A percentile compares a stretch with the other conserved stretches of the same genome.
These are phyloP conservation scores for Phaenicophaeus curvirostris DNA, from an alignment of 2,797 vertebrate genomes.

Conservation along the genomic window DNA sequence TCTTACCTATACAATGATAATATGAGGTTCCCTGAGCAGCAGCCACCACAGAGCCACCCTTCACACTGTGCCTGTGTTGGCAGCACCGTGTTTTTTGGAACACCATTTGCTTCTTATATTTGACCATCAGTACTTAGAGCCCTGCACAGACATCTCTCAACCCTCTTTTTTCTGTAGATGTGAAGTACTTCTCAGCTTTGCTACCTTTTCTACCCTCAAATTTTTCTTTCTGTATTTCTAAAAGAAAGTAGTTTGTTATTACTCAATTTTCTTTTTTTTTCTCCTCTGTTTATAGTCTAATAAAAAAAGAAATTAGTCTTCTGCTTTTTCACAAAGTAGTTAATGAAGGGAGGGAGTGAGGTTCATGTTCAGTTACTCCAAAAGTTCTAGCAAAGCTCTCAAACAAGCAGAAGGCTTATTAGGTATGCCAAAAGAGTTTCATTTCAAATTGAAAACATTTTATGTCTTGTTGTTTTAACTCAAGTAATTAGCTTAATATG, in stretches of 20 bases:
- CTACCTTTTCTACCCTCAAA: too few species aligned
- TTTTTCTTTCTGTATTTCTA: neutral
- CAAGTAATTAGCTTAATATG: neutral
- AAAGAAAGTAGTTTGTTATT: neutral
- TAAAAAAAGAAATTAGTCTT: neutral
- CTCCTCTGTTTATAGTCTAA: neutral
- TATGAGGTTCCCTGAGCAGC: neutral
- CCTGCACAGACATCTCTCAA: neutral
- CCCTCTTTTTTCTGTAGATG: neutral
- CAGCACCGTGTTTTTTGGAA: neutral
- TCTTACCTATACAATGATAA: too few species aligned
- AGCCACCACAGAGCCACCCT: neutral
- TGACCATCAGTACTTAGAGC: neutral
- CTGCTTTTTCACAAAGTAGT: neutral
- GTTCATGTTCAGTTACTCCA: neutral
- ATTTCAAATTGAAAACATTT: slow-evolving; percentile 12
- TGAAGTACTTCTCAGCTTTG: neutral
- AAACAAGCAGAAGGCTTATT: neutral
- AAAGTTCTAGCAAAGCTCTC: neutral
- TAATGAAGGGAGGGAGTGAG: neutral
- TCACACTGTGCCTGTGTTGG: rapidly evolving
- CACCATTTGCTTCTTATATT: neutral
- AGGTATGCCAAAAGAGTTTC: neutral
- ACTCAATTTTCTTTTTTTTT: neutral
- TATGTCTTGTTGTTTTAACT: slow-evolving; percentile 12